Evolutionary conservation across 2,797 vertebrate species (phyloP), one percentile per base, ranked within the genome.

Genomic region (Thalassophryne amazonica): DNA sequence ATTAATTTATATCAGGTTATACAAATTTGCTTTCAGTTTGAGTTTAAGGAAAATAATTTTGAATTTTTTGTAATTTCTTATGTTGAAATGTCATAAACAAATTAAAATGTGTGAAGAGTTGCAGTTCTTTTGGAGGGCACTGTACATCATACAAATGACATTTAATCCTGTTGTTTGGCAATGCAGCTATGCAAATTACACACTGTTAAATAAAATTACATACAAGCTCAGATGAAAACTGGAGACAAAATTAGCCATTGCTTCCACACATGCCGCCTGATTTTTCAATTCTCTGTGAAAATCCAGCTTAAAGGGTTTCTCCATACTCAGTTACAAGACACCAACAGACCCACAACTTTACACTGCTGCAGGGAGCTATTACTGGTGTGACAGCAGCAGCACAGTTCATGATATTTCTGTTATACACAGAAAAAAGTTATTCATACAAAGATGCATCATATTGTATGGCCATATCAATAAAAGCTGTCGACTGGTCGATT

Each of bases 361-460:
- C 27, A 47, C 38, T 67, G 73, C 80, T 64, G 49, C 60, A 37
- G 56, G 72, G 55, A 80, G 78, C 69, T 78, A 86, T 88, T 81
- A 86, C 58, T 67, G 64, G 19, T 30, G 53, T 80, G 81, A 75
- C 80, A 76, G 76, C 58, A 30, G 53, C 72, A 79, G 42, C 66
- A 59, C 70, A 59, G 67, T 78, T 85, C 81, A 86, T 84, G 68
- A 84, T 83, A 78, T 82, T 73, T 83, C 51, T 82, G 79, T 83
- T 80, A 73, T 78, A 69, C 69, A 72, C 41, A 12, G 36, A 67
- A 14, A 24, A 56, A 38, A 57, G 52, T 80, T 84, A 83, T 81
- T 81, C 81, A 81, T 80, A 65, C 50, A 41, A 55, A 55, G 41
- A 77, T 55, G 33, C 51, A 11, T 47, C 33, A 29, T 66, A 64